A percentile compares a stretch with the other conserved stretches of the same genome.
Conservation (phyloP, 1,140 invertebrate species). For the Rhynchophorus ferrugineus region DNA sequence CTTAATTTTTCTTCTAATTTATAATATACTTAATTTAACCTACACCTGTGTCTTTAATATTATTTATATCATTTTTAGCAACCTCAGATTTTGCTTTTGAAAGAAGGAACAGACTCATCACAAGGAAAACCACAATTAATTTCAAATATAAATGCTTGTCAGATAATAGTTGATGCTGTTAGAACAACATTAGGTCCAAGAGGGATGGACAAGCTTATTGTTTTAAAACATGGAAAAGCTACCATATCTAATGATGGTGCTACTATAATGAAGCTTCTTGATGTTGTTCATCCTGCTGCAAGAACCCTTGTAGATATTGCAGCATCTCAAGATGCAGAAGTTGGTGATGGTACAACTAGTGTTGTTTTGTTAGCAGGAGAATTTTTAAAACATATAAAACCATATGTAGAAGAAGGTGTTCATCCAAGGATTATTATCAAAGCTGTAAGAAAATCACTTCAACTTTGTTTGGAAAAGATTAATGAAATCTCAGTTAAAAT, state of each 20-base stretch:
- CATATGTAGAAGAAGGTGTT: constrained; percentile 94
- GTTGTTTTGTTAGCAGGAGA: constrained; percentile 94
- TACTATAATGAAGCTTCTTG: constrained; percentile 95
- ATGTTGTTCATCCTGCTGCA: constrained; percentile 96
- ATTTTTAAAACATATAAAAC: constrained; percentile 91
- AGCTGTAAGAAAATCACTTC: constrained; percentile 73
- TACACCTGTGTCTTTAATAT: constrained; percentile 6
- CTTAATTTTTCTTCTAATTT: neutral
- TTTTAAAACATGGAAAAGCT: constrained; percentile 78
- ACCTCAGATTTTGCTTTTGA: constrained; percentile 95
- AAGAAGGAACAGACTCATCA: constrained; percentile 94
- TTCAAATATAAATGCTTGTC: constrained; percentile 99
- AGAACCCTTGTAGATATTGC: constrained; percentile 98
- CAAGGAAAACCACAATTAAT: constrained; percentile 95
- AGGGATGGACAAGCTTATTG: constrained; percentile 99
- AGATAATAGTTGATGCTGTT: constrained; percentile 87
- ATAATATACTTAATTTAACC: neutral
- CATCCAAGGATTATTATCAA: constrained; percentile 90
- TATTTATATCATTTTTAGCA: constrained; percentile 49
- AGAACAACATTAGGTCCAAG: constrained; percentile 95
- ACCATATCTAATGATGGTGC: constrained; percentile 99
- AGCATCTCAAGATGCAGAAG: constrained; percentile 98
- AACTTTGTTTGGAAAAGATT: constrained; percentile 77
- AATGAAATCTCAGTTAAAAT: constrained; percentile 80
- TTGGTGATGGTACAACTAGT: constrained; percentile 96